Evolutionary conservation across 2,888 invertebrate species (phyloP).

Genomic region (Drosophila cognata): DNA sequence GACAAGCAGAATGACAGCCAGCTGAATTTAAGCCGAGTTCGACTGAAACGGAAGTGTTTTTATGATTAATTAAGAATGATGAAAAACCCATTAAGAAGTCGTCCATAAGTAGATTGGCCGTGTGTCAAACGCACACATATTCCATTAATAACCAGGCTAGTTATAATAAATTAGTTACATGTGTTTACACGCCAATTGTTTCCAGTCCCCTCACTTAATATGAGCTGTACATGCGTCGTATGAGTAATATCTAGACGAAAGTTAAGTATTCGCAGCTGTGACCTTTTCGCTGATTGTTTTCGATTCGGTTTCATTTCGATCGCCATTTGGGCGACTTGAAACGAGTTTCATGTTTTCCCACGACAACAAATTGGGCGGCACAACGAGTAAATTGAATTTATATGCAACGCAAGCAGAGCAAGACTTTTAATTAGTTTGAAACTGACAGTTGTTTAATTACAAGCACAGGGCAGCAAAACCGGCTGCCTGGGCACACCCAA

Average conservation of each 20-base stretch:
- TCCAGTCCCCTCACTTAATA: background rate
- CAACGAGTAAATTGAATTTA: conserved; percentile 61
- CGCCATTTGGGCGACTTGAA: conserved; percentile 13
- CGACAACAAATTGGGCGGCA: conserved; percentile 44
- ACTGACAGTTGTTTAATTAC: conserved; percentile 61
- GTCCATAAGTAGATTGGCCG: conserved; percentile 7
- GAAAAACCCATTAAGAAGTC: conserved; percentile 18
- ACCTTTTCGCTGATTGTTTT: background rate
- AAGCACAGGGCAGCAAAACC: conserved; percentile 24
- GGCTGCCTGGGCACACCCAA: conserved; percentile 30
- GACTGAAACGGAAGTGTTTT: conserved; percentile 44
- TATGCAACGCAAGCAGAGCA: conserved; percentile 26
- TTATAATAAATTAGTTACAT: background rate
- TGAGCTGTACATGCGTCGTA: conserved; percentile 18
- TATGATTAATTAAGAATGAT: conserved; percentile 1
- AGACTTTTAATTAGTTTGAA: conserved; percentile 65
- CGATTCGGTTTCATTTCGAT: conserved; percentile 24
- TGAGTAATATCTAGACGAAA: conserved; percentile 23
- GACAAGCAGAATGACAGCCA: conserved; percentile 34
- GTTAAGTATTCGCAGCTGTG: conserved; percentile 47
- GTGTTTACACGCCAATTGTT: background rate
- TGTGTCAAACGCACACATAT: conserved; percentile 25
- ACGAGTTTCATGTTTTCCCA: conserved; percentile 70
- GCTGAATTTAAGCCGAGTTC: background rate
- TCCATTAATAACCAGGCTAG: conserved; percentile 25